phyloP scores from a whole-genome alignment of 2,888 invertebrate species.

The Oithona nana region DNA sequence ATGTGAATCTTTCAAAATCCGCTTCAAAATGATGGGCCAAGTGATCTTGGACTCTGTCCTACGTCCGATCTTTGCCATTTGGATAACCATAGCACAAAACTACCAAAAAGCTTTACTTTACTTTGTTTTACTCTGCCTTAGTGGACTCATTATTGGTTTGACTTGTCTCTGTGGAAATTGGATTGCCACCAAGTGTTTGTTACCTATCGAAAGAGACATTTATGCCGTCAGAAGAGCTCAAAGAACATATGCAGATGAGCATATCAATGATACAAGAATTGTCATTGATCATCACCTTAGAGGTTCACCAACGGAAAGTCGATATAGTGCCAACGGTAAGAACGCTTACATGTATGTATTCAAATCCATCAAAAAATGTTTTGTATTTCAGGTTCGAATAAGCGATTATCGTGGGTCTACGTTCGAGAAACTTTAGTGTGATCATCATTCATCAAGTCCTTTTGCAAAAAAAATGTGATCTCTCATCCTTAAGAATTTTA shows the following conservation, averaged over 20 bases:
- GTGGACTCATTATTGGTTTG: not conserved
- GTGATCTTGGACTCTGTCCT: not conserved
- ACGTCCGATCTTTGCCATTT: not conserved
- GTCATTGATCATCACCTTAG: not conserved
- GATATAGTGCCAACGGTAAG: no score
- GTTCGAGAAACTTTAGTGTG: not conserved
- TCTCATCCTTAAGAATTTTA: no score
- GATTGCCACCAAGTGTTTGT: not conserved
- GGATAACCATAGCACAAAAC: not conserved
- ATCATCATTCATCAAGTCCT: no score
- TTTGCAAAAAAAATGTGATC: no score
- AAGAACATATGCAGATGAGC: not conserved
- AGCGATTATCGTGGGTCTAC: not conserved
- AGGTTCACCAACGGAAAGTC: not conserved
- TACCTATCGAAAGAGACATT: not conserved
- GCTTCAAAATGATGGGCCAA: no score
- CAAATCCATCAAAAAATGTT: not conserved
- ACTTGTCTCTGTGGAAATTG: slow-evolving; percentile 2
- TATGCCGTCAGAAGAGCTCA: not conserved
- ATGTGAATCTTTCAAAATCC: no score
- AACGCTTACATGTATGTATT: not conserved
- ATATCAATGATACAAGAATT: not conserved
- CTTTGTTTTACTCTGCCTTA: not conserved
- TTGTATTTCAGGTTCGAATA: not conserved
- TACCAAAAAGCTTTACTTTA: not conserved